phyloP scores from a whole-genome alignment of 2,888 invertebrate genomes.

The Phaonia tiefii region DNA sequence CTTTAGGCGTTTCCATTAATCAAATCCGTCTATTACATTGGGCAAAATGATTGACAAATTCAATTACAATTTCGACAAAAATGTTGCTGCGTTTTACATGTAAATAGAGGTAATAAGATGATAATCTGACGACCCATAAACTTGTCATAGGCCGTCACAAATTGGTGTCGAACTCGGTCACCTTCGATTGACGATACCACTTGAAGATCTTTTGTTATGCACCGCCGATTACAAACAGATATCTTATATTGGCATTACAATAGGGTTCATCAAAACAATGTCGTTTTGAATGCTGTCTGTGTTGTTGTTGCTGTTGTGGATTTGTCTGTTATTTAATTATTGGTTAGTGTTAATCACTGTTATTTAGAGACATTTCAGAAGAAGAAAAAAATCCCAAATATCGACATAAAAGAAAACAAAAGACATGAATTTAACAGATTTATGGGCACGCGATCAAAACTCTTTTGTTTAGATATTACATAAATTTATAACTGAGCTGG shows the following conservation, averaged over 20 bases:
- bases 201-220: not conserved
- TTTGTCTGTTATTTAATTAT: too few relatives aligned
- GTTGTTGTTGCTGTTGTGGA: slow-evolving; percentile 16
- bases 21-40: not conserved
- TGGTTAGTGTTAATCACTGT: slow-evolving; percentile 8
- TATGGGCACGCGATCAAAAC: not conserved
- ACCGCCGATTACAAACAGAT: not conserved
- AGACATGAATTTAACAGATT: not conserved
- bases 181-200: not conserved
- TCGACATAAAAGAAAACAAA: too few relatives aligned
- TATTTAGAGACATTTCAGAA: too few relatives aligned
- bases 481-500: not conserved
- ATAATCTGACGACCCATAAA: not conserved
- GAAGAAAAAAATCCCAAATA: too few relatives aligned
- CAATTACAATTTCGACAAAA: slow-evolving; percentile 6
- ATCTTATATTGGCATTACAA: too few relatives aligned
- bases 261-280: not conserved
- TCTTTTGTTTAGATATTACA: slow-evolving; percentile 8
- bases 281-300: not conserved
- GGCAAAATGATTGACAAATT: not conserved
- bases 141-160: slow-evolving; percentile 15
- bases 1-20: slow-evolving; percentile 1
- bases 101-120: not conserved
- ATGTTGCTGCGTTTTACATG: not conserved
- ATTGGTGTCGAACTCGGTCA: slow-evolving; percentile 5